Conservation (phyloP, 2,113 vertebrate species). For the Empidonax alnorum region DNA sequence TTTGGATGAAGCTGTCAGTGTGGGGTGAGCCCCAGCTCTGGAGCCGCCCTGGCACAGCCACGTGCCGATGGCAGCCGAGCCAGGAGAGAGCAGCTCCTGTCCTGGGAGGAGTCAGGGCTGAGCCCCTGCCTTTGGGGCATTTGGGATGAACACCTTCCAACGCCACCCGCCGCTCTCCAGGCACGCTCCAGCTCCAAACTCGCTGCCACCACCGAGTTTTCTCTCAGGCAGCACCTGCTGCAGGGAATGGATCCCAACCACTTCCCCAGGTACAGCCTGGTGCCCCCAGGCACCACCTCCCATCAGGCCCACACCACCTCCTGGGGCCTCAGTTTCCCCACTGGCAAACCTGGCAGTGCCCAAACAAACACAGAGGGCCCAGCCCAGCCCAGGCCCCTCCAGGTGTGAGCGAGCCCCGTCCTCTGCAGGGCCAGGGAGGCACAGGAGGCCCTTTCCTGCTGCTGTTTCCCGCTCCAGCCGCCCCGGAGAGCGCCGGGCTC, state of each 20-base stretch:
- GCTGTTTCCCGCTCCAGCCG: neutral
- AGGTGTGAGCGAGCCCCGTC: rapidly evolving
- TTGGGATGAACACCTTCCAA: neutral
- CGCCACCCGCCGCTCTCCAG: rapidly evolving
- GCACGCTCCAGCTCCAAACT: neutral
- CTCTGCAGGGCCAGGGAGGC: neutral
- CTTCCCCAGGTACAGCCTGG: rapidly evolving
- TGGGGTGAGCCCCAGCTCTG: neutral
- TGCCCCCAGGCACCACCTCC: neutral
- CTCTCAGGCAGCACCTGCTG: neutral
- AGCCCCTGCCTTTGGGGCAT: neutral
- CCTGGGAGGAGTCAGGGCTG: rapidly evolving
- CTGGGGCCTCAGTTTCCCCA: neutral
- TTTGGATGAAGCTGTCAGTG: neutral
- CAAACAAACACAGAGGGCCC: neutral
- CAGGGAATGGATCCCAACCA: neutral
- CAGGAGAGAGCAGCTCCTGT: rapidly evolving
- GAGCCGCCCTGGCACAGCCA: rapidly evolving
- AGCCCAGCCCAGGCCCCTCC: neutral
- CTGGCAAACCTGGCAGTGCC: neutral
- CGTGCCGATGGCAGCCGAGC: rapidly evolving
- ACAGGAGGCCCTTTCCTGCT: neutral
- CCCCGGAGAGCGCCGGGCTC: neutral
- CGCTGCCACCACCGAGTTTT: rapidly evolving
- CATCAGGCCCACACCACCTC: neutral